phyloP scores from a whole-genome alignment of 2,888 invertebrate genomes.

The Embidobia sp. region DNA sequence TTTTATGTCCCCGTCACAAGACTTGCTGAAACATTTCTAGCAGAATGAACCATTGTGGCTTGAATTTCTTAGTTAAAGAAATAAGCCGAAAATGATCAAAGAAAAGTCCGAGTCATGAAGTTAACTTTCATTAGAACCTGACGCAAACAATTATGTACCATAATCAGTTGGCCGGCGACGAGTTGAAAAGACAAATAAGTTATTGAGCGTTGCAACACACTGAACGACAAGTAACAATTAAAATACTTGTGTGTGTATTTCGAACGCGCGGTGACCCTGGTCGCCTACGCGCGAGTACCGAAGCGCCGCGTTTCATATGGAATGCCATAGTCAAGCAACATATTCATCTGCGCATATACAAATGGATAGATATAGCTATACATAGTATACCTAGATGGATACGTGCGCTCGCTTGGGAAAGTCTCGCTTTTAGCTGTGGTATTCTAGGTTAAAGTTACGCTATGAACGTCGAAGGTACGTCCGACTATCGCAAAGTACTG shows the following conservation, averaged over 20 bases:
- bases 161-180: no score
- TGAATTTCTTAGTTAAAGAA: no score
- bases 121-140: no score
- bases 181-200: no score
- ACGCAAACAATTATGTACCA: no score
- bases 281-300: slow-evolving; percentile 62
- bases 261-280: slow-evolving; percentile 65
- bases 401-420: slow-evolving; percentile 55
- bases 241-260: slow-evolving; percentile 44
- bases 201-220: slow-evolving; percentile 11
- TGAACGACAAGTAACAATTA: slow-evolving; percentile 49
- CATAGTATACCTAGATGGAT: slow-evolving; percentile 12
- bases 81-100: no score
- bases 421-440: slow-evolving; percentile 59
- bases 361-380: slow-evolving; percentile 38
- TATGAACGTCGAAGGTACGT: slow-evolving; percentile 40
- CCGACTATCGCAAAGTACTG: slow-evolving; percentile 47
- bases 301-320: slow-evolving; percentile 46
- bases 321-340: slow-evolving; percentile 44
- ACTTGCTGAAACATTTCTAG: no score
- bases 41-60: no score
- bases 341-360: slow-evolving; percentile 50
- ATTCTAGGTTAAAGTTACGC: slow-evolving; percentile 64
- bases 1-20: no score
- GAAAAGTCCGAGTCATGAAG: no score